Evolutionary conservation across 1,140 invertebrate species (phyloP), one percentile per base, ranked within the genome.

Genomic region (Lepeophtheirus salmonis): DNA sequence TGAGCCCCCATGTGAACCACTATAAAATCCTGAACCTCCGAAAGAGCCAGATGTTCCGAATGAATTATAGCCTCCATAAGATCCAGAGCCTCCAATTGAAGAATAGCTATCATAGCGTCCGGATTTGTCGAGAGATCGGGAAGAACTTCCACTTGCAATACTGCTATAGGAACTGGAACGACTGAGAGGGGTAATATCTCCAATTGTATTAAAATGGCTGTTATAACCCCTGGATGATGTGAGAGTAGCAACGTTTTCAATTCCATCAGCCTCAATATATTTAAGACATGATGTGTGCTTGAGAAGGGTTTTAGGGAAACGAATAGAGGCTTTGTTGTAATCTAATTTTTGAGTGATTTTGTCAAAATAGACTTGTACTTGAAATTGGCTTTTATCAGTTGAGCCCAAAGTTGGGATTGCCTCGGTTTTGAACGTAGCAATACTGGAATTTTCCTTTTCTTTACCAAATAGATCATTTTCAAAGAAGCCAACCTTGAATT

Each of bases 391-490:
- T 30, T 57, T 25, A 23, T 57, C 55, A 2, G 22, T 25, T 3
- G 16, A 17, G 23, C 16, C 23, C 13, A 57, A 17, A 6, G 23
- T 26, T 24, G 55, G 23, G 10, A 48, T 30, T 2, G 55, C 55
- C 3, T 24, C 23, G 20, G 55, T 24, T 16, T 57, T 57, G 55
- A 57, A 57, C 10, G 17, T 24, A 17, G 55, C 21, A 2, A 41
- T 18, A n/a, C 17, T 41, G n/a, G 55, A 26, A n/a, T 26, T 16
- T 41, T 57, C 26, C 25, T 26, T 41, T 3, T 57, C 55, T 2
- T 21, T 30, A 13, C 55, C 22, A 57, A 57, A 41, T 16, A 25
- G 26, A 17, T 57, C 55, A 26, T 41, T 41, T 21, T 57, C 55
- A 1, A 4, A 12, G 17, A 57, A 30, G 13, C 25, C 55, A 20